Conservation (phyloP, 1,140 invertebrate genomes). For the Macrobrachium nipponense region DNA sequence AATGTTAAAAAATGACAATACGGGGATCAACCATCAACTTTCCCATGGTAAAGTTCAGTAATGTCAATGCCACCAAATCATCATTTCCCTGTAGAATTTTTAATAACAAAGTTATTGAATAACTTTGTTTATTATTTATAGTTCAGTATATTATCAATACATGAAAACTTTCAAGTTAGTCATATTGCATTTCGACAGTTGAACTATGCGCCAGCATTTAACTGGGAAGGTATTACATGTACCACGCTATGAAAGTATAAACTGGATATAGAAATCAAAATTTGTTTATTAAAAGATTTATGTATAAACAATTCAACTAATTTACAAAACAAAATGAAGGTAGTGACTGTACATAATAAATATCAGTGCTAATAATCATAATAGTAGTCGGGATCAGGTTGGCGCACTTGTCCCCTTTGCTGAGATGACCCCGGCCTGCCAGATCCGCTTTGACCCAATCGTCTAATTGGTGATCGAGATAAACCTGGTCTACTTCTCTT, state of each 20-base stretch:
- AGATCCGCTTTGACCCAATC: background rate
- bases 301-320: conserved; percentile 56
- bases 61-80: too few species aligned
- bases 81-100: too few species aligned
- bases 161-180: background rate
- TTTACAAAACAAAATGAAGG: conserved; percentile 44
- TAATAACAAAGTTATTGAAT: too few species aligned
- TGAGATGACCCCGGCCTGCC: background rate
- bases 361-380: conserved; percentile 49
- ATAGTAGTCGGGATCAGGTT: background rate
- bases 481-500: background rate
- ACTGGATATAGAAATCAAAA: background rate
- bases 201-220: background rate
- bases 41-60: too few species aligned
- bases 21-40: too few species aligned
- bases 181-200: background rate
- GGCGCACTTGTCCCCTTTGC: background rate
- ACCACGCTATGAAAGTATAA: background rate
- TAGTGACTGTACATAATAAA: conserved; percentile 57
- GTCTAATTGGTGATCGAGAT: background rate
- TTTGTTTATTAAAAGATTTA: conserved; percentile 52
- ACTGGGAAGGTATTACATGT: background rate
- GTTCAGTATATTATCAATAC: too few species aligned
- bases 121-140: too few species aligned
- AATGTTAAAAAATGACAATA: too few species aligned